Percentiles rank a stretch among this genome's conserved stretches.
Conservation (phyloP, 2,113 vertebrate species). For the Micromys minutus region DNA sequence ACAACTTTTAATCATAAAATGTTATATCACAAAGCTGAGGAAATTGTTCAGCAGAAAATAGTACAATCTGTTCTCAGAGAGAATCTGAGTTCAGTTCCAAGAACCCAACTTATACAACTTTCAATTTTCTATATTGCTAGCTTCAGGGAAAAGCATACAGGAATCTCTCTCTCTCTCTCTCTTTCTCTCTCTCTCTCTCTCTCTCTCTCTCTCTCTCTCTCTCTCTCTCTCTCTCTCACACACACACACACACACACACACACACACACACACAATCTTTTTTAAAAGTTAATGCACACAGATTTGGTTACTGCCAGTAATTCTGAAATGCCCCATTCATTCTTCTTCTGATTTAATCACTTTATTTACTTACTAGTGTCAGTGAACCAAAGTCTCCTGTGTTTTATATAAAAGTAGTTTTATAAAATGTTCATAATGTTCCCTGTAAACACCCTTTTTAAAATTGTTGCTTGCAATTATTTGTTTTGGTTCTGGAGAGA, state of each 20-base stretch:
- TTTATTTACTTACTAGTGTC: background rate
- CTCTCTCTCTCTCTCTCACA: background rate
- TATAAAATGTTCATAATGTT: background rate
- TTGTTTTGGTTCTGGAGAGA: background rate
- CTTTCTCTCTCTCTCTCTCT: too few relatives aligned
- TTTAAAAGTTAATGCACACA: background rate
- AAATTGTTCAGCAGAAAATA: background rate
- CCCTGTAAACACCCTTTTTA: background rate
- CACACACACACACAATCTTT: background rate
- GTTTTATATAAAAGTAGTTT: conserved; percentile 5
- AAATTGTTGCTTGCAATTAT: background rate
- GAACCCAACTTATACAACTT: background rate
- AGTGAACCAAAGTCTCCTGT: background rate
- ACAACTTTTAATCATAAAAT: background rate
- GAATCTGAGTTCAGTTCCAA: background rate
- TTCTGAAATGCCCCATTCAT: background rate
- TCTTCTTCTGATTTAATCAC: conserved; percentile 7
- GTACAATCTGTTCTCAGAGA: background rate
- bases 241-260: background rate
- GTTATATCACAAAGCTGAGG: background rate
- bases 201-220: too few relatives aligned
- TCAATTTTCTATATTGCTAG: background rate
- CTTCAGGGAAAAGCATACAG: background rate
- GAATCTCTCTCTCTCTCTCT: background rate
- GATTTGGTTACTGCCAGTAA: background rate